These are phyloP conservation scores for Xerus rutilus DNA, from an alignment of 2,797 vertebrate genomes.

Conservation along the genomic window DNA sequence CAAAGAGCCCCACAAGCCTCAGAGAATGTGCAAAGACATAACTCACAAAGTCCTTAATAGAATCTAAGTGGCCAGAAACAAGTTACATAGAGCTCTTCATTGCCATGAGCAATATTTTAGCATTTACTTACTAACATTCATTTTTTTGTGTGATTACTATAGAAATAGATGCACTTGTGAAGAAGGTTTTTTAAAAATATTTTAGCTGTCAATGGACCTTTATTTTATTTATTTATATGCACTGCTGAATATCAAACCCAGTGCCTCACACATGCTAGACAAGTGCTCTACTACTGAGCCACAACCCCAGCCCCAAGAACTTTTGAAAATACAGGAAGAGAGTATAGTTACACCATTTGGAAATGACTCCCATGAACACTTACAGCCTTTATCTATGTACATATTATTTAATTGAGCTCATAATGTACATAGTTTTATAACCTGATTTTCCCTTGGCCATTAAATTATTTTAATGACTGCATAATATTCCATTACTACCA, in stretches of 20 bases:
- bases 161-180: neutral
- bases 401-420: conserved; percentile 66
- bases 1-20: neutral
- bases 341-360: conserved; percentile 20
- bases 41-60: neutral
- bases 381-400: neutral
- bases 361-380: conserved; percentile 58
- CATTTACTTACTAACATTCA: conserved; percentile 23
- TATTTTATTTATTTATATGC: no score
- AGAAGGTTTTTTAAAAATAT: neutral
- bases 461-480: conserved; percentile 67
- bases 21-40: conserved; percentile 20
- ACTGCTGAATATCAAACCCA: no score
- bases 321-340: neutral
- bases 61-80: neutral
- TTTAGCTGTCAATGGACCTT: no score
- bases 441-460: conserved; percentile 27
- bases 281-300: no score
- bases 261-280: no score
- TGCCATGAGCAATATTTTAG: neutral
- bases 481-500: conserved; percentile 45
- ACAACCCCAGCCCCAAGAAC: neutral
- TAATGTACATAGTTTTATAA: conserved; percentile 58
- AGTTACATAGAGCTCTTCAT: neutral
- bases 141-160: conserved; percentile 20